phyloP scores from a whole-genome alignment of 1,140 invertebrate species.

The Drosophila repleta region DNA sequence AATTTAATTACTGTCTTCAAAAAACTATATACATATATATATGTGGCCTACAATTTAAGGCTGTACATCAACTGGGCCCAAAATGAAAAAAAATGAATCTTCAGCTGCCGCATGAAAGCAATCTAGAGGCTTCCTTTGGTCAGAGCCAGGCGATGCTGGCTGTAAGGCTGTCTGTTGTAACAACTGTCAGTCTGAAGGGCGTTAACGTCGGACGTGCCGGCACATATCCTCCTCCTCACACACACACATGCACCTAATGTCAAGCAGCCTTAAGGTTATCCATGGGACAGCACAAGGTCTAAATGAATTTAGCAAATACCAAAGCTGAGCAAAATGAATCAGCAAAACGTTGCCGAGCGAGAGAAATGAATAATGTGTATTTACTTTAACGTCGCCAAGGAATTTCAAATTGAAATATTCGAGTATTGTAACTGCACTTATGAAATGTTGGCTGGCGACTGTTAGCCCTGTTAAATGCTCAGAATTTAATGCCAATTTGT shows the following conservation, averaged over 20 bases:
- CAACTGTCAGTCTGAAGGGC: conserved; percentile 23
- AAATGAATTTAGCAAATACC: conserved; percentile 29
- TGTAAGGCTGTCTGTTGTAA: conserved; percentile 12
- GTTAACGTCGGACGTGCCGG: conserved; percentile 31
- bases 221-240: conserved; percentile 24
- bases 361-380: conserved; percentile 23
- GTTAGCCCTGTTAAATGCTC: conserved; percentile 5
- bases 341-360: background rate
- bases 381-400: conserved; percentile 4
- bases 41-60: conserved; percentile 5
- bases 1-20: conserved; percentile 5
- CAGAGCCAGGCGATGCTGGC: background rate
- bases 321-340: conserved; percentile 26
- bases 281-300: conserved; percentile 4
- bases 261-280: conserved; percentile 5
- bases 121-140: conserved; percentile 6
- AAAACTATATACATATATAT: background rate
- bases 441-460: background rate
- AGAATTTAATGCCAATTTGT: conserved; percentile 20
- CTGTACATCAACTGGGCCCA: too few relatives aligned
- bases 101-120: conserved; percentile 19
- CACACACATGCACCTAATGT: conserved; percentile 12
- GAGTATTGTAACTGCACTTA: conserved; percentile 5
- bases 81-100: too few relatives aligned
- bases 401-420: conserved; percentile 22